Percentiles rank a stretch among this genome's conserved stretches.
Conservation (phyloP, 2,888 invertebrate genomes). For the Micoletzkya japonica region DNA sequence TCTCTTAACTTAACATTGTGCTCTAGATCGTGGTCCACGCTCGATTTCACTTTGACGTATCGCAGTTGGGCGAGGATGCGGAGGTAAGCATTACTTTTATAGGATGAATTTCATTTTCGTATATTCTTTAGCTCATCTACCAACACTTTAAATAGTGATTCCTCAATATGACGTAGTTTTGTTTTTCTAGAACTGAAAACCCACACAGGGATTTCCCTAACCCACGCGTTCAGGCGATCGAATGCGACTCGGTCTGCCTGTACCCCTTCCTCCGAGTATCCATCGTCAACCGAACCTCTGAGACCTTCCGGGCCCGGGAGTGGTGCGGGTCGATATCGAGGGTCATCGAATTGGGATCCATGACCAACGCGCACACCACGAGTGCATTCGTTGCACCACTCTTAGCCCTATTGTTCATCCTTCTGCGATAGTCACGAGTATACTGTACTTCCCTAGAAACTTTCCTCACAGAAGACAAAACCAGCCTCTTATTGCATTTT, state of each 20-base stretch:
- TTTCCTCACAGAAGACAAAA: no score
- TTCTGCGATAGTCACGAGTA: no score
- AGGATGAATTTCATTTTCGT: no score
- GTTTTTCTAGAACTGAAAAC: no score
- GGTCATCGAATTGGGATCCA: slow-evolving; percentile 15
- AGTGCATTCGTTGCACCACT: no score
- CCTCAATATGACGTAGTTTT: no score
- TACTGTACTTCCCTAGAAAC: no score
- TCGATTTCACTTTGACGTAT: slow-evolving; percentile 47
- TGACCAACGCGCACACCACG: neutral
- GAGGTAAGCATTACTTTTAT: slow-evolving; percentile 27
- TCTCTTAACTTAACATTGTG: no score
- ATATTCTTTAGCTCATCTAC: no score
- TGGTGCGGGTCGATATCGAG: slow-evolving; percentile 52
- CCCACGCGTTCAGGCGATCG: slow-evolving; percentile 35
- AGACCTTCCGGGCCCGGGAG: slow-evolving; percentile 47
- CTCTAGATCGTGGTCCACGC: slow-evolving; percentile 42
- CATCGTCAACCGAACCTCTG: slow-evolving; percentile 31
- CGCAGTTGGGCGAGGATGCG: slow-evolving; percentile 34
- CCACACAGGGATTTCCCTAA: neutral
- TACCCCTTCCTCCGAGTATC: slow-evolving; percentile 56
- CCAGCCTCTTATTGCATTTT: no score
- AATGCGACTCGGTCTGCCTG: slow-evolving; percentile 40
- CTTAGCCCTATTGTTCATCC: no score
- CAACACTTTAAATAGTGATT: no score